Conservation (phyloP, 2,797 vertebrate genomes). For the Coregonus ussuriensis region DNA sequence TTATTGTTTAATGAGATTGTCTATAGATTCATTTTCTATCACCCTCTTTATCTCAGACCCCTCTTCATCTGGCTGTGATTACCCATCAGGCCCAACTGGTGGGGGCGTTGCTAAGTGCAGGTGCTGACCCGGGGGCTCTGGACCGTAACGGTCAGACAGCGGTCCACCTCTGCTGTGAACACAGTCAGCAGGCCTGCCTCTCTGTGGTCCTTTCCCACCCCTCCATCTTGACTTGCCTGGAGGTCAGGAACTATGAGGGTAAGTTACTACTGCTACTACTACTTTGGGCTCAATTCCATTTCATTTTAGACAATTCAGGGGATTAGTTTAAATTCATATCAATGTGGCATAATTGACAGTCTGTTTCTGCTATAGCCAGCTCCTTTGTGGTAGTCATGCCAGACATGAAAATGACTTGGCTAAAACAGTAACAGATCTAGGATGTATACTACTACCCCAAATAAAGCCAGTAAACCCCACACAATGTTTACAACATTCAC, state of each 20-base stretch:
- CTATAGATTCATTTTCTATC: not conserved
- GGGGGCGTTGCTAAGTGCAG: slow-evolving; percentile 69
- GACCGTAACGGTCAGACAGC: slow-evolving; percentile 88
- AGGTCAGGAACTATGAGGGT: slow-evolving; percentile 87
- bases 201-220: slow-evolving; percentile 67
- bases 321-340: not conserved
- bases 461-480: not conserved
- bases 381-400: not conserved
- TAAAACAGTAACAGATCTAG: not conserved
- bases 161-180: slow-evolving; percentile 86
- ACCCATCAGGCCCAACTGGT: slow-evolving; percentile 79
- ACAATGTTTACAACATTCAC: not conserved
- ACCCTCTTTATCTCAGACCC: slow-evolving; percentile 74
- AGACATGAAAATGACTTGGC: not conserved
- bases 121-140: slow-evolving; percentile 79
- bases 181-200: slow-evolving; percentile 75
- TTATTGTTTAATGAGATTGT: not conserved
- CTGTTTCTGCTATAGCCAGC: not conserved
- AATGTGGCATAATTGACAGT: not conserved
- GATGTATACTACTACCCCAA: not conserved
- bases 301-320: not conserved
- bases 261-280: slow-evolving; percentile 20
- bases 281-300: not conserved
- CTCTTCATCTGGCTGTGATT: slow-evolving; percentile 88
- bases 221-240: slow-evolving; percentile 64